Base-by-base conservation (phyloP, 2,888 invertebrate species). In the Apodemia zela region DNA sequence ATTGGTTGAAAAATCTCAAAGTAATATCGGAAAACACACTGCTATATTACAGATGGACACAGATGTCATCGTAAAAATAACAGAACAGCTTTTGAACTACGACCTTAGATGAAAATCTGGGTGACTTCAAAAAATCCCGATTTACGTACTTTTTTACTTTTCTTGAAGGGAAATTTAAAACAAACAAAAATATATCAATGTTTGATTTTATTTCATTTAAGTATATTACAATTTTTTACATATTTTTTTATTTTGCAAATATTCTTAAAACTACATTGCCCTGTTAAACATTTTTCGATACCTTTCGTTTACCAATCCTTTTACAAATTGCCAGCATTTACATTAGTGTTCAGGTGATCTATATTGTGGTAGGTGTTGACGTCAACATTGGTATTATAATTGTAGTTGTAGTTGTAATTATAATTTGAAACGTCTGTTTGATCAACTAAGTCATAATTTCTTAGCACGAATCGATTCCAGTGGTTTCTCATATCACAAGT, bases 401-500 rank as follows among this genome's bases (percentile, higher is more conserved):
- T 74, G 61, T 80, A 76, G 42, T 62, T 62, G 11, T 38, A 38
- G 15, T 35, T 38, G 42, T 62, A 54, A n/a, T 18, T 3, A 15
- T 49, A 35, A n/a, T 62, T 38, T 7, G 38, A 15, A 17, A 72
- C 66, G 5, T 76, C 89, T 7, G 75, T 77, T 17, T 66, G 75
- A 62, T 77, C 81, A 5, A 75, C 65, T 71, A 85, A 64, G 65
- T 82, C 76, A 74, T 85, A 89, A 71, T 82, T 75, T 65, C 70
- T 84, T 59, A 89, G 71, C 4, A 89, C 84, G 58, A 68, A 89
- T 38, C 75, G 79, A 66, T 85, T 73, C 84, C 86, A 89, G 47
- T 86, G 83, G 25, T 78, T 82, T 70, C 72, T 85, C 89, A 89
- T 89, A 65, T 89, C 87, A 35, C 87, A 88, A 0, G 70, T 71